Evolutionary conservation across 2,113 vertebrate genomes (phyloP).

Genomic region (Guaruba guarouba): DNA sequence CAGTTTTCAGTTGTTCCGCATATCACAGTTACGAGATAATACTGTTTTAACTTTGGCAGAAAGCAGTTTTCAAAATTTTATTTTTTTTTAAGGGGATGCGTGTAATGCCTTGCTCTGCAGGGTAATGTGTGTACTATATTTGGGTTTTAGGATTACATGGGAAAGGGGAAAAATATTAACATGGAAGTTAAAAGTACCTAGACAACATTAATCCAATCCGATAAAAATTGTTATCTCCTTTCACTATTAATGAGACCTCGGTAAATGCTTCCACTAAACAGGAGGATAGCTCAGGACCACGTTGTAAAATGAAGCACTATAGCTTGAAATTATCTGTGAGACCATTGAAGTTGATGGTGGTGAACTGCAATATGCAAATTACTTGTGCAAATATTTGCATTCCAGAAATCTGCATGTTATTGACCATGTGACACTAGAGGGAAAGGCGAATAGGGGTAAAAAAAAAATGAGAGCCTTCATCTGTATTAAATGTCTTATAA

Average conservation of each 20-base stretch:
- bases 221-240: background rate
- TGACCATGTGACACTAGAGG: background rate
- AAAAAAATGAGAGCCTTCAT: background rate
- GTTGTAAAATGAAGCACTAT: background rate
- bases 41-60: background rate
- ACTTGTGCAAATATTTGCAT: background rate
- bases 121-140: background rate
- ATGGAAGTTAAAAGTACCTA: background rate
- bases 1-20: background rate
- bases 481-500: background rate
- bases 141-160: background rate
- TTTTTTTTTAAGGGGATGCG: background rate
- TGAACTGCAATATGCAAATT: background rate
- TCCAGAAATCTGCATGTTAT: background rate
- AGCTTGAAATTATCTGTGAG: background rate
- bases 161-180: background rate
- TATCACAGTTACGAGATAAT: background rate
- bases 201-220: background rate
- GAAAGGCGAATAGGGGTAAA: background rate
- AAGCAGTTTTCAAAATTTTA: background rate
- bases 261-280: background rate
- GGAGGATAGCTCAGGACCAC: background rate
- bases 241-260: background rate
- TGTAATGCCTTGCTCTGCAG: background rate
- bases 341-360: background rate